Percentiles rank a stretch among this genome's conserved stretches.
Evolutionary conservation across 1,140 invertebrate species (phyloP).

Genomic region (Pseudobourletiella spinata): DNA sequence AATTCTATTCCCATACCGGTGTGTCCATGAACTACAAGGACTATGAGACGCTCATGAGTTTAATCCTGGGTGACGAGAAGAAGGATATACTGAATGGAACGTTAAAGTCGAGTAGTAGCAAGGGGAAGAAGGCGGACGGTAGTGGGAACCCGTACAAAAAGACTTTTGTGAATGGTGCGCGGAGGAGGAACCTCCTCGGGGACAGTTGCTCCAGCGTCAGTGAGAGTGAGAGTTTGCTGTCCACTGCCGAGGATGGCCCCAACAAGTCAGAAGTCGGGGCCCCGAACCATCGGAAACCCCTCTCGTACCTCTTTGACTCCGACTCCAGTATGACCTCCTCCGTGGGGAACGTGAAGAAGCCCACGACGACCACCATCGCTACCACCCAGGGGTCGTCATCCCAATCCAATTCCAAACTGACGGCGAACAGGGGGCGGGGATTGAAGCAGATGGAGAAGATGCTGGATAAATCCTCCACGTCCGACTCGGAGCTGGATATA

Average conservation of each 20-base stretch:
- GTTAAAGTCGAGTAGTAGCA: slow-evolving; percentile 18
- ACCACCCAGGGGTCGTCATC: slow-evolving; percentile 31
- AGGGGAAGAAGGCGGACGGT: not conserved
- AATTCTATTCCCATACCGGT: slow-evolving; percentile 63
- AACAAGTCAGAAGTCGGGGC: slow-evolving; percentile 1
- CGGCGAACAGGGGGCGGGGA: slow-evolving; percentile 37
- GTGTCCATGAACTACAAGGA: slow-evolving; percentile 46
- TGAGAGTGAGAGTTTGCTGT: slow-evolving; percentile 34
- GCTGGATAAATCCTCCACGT: slow-evolving; percentile 17
- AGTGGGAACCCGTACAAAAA: slow-evolving; percentile 58
- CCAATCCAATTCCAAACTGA: slow-evolving; percentile 65
- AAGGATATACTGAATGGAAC: slow-evolving; percentile 28
- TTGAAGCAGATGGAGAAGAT: slow-evolving; percentile 28
- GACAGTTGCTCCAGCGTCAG: slow-evolving; percentile 33
- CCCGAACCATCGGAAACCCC: slow-evolving; percentile 8
- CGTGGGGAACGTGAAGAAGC: slow-evolving; percentile 37
- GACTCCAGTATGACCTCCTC: slow-evolving; percentile 28
- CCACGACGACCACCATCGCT: slow-evolving; percentile 44
- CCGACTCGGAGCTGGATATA: slow-evolving; percentile 32
- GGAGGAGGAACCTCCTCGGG: slow-evolving; percentile 43
- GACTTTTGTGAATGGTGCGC: slow-evolving; percentile 63
- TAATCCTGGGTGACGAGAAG: slow-evolving; percentile 51
- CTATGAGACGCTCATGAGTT: slow-evolving; percentile 58
- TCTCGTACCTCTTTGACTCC: slow-evolving; percentile 31
- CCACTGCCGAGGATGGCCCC: slow-evolving; percentile 12